Conservation (phyloP, 1,140 invertebrate genomes). For the Ips typographus region DNA sequence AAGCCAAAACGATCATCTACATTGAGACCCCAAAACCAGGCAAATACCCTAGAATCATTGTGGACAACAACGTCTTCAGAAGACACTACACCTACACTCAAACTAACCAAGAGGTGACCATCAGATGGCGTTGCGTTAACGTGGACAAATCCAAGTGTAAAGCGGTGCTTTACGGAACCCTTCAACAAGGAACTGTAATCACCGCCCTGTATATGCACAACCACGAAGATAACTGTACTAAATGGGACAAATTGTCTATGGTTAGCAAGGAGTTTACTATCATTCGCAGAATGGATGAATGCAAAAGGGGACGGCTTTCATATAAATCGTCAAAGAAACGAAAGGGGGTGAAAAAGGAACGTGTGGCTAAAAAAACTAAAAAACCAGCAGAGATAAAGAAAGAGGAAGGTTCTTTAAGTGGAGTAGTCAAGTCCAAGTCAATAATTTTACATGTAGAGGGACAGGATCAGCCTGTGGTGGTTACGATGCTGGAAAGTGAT, state of each 20-base stretch:
- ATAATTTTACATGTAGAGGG: constrained; percentile 10
- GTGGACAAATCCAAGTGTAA: constrained; percentile 32
- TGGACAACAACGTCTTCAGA: constrained; percentile 24
- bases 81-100: constrained; percentile 11
- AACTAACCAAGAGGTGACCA: constrained; percentile 17
- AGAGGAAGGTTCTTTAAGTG: no score
- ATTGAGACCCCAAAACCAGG: constrained; percentile 29
- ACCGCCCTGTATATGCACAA: constrained; percentile 17
- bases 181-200: constrained; percentile 22
- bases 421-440: no score
- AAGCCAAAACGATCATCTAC: neutral
- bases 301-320: constrained; percentile 1
- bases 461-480: constrained; percentile 12
- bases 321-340: neutral
- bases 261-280: constrained; percentile 12
- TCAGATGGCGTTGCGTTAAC: constrained; percentile 26
- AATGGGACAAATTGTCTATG: constrained; percentile 13
- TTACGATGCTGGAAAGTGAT: neutral
- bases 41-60: constrained; percentile 24
- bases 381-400: no score
- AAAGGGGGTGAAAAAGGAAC: neutral
- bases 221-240: constrained; percentile 10
- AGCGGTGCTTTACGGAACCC: constrained; percentile 19
- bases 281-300: neutral
- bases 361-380: no score